Evolutionary conservation across 2,797 vertebrate genomes (phyloP), one percentile per base, ranked within the genome.

Genomic region (Cryptoprocta ferox): DNA sequence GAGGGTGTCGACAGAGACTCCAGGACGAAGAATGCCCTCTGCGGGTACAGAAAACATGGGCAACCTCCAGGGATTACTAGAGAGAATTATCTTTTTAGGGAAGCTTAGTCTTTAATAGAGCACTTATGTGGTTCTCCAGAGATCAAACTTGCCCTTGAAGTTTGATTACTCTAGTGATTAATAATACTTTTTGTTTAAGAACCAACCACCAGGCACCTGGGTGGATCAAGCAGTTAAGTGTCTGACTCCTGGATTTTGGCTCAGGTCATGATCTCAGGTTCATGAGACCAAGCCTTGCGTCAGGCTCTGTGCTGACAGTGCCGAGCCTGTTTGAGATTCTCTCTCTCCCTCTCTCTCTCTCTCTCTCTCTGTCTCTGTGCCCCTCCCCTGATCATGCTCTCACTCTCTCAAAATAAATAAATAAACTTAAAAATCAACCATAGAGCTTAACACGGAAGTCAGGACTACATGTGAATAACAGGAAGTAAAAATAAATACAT

Each of bases 161-260:
- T 94, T 30, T 75, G 78, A 92, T n/a, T 66, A 48, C 28, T 48
- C 8, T 76, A 18, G 28, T 75, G 42, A 45, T 18, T 56, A 83
- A 88, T 16, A 94, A 86, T 24, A 68, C 12, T 79, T 86, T 91
- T 71, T 73, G 26, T 85, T 94, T 95, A 87, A 96, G 96, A 89
- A 81, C 75, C 53, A 89, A 82, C 48, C 48, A 48, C 48, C 13
- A 13, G 48, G 48, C 48, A 48, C 53, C 53, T 56, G 53, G 53
- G 53, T 56, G 19, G 53, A 56, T 56, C 6, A 56, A 56, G 19
- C 2, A 2, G 53, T 56, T 56, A 56, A 21, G 53, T 21, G 53
- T 56, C 53, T 15, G 19, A 56, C 53, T 56, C 53, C 53, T 56
- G 18, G 18, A 56, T 56, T 56, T 56, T 56, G 53, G 53, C 53